A percentile compares a stretch with the other conserved stretches of the same genome.
Conservation (phyloP, 2,113 vertebrate genomes). For the Marcusenius ussheri region DNA sequence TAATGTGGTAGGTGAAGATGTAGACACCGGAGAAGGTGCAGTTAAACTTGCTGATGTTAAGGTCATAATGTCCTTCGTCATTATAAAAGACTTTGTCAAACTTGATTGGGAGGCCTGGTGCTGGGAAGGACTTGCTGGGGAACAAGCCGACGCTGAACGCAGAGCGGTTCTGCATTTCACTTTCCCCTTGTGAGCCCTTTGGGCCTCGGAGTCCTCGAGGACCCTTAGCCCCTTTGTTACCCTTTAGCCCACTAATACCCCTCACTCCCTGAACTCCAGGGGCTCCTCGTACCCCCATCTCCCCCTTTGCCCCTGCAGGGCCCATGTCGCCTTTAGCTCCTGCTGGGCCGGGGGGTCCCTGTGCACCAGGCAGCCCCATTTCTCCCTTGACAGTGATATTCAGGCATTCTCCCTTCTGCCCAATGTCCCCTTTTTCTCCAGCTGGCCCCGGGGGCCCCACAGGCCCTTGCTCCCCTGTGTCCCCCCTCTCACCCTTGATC, state of each 20-base stretch:
- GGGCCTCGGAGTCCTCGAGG: slow-evolving; percentile 63
- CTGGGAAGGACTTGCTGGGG: slow-evolving; percentile 76
- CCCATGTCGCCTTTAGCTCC: slow-evolving; percentile 36
- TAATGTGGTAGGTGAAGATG: slow-evolving; percentile 82
- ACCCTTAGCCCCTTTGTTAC: slow-evolving; percentile 73
- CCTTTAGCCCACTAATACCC: slow-evolving; percentile 68
- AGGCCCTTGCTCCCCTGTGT: slow-evolving; percentile 41
- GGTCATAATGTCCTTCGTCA: slow-evolving; percentile 73
- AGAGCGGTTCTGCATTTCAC: slow-evolving; percentile 44
- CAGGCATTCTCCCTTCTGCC: slow-evolving; percentile 60
- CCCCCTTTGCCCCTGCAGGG: slow-evolving; percentile 53
- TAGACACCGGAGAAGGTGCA: slow-evolving; percentile 74
- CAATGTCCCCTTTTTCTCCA: slow-evolving; percentile 72
- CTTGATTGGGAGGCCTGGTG: slow-evolving; percentile 72
- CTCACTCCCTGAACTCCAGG: slow-evolving; percentile 62
- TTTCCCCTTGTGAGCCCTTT: slow-evolving; percentile 68
- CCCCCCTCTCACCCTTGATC: slow-evolving; percentile 73
- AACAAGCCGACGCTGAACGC: slow-evolving; percentile 84
- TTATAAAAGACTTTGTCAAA: slow-evolving; percentile 86
- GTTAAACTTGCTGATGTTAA: slow-evolving; percentile 74
- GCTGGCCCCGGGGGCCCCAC: slow-evolving; percentile 58
- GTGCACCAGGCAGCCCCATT: slow-evolving; percentile 46
- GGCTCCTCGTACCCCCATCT: slow-evolving; percentile 60
- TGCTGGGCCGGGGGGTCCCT: slow-evolving; percentile 31
- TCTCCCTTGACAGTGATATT: slow-evolving; percentile 60